Percentiles rank a stretch among this genome's conserved stretches.
phyloP scores from a whole-genome alignment of 2,113 vertebrate species.

The Apodemus sylvaticus region DNA sequence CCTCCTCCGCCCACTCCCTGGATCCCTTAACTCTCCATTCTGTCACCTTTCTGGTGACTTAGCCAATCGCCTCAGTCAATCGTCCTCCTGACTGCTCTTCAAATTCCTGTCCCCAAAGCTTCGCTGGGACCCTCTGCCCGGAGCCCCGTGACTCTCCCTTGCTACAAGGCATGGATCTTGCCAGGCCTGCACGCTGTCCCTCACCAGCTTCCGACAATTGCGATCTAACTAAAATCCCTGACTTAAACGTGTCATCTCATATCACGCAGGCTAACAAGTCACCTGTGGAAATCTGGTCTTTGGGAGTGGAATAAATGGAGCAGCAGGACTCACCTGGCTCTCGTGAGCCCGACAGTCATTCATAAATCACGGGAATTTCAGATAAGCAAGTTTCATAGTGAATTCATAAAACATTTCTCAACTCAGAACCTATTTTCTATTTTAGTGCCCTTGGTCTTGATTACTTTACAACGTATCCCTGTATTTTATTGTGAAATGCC shows the following conservation, averaged over 20 bases:
- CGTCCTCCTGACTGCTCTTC: background rate
- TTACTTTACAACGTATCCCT: background rate
- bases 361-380: background rate
- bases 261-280: background rate
- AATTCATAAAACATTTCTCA: background rate
- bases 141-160: background rate
- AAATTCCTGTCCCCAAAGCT: too few relatives aligned
- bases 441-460: background rate
- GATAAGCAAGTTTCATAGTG: background rate
- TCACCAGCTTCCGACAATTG: background rate
- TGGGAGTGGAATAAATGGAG: background rate
- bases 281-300: background rate
- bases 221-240: background rate
- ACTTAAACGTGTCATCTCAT: background rate
- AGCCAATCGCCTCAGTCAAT: background rate
- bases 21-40: background rate
- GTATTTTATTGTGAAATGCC: background rate
- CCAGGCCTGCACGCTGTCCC: background rate
- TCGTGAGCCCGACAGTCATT: background rate
- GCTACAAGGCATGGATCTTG: background rate
- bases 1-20: too few relatives aligned
- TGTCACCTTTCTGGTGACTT: background rate
- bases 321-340: background rate
- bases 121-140: background rate
- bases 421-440: background rate